phyloP scores from a whole-genome alignment of 2,888 invertebrate species.

The Dendrolimus pini region DNA sequence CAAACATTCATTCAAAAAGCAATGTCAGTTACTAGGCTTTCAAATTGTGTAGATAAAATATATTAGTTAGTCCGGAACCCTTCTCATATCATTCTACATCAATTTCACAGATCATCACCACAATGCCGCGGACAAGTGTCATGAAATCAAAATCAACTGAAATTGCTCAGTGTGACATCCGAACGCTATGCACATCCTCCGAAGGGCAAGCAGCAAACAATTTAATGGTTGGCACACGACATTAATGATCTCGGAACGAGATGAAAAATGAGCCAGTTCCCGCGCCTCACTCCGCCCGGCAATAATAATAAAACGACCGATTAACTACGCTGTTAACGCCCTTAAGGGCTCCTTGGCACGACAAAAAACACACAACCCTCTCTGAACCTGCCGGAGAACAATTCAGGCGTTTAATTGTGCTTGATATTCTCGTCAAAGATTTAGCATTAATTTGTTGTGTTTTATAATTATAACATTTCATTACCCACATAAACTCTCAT shows the following conservation, averaged over 20 bases:
- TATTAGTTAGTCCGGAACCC: too few relatives aligned
- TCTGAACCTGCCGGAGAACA: background rate
- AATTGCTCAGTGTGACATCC: background rate
- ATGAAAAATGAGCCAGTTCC: constrained; percentile 34
- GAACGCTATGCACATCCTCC: constrained; percentile 23
- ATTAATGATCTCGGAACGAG: constrained; percentile 22
- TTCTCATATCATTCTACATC: too few relatives aligned
- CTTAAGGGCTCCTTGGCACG: background rate
- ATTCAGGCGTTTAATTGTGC: background rate
- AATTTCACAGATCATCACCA: too few relatives aligned
- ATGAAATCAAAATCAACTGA: too few relatives aligned
- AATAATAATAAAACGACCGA: constrained; percentile 65
- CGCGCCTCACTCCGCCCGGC: constrained; percentile 22
- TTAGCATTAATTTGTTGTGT: too few relatives aligned
- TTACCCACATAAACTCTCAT: too few relatives aligned
- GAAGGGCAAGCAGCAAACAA: constrained; percentile 31
- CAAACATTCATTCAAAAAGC: too few relatives aligned
- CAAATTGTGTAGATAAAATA: too few relatives aligned
- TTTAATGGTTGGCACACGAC: constrained; percentile 60
- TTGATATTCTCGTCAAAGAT: background rate
- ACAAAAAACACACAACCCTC: background rate
- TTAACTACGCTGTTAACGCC: constrained; percentile 29
- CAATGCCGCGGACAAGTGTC: too few relatives aligned
- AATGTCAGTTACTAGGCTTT: too few relatives aligned
- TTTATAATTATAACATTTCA: too few relatives aligned